phyloP scores from a whole-genome alignment of 2,888 invertebrate species.

The Aphidoletes aphidimyza region DNA sequence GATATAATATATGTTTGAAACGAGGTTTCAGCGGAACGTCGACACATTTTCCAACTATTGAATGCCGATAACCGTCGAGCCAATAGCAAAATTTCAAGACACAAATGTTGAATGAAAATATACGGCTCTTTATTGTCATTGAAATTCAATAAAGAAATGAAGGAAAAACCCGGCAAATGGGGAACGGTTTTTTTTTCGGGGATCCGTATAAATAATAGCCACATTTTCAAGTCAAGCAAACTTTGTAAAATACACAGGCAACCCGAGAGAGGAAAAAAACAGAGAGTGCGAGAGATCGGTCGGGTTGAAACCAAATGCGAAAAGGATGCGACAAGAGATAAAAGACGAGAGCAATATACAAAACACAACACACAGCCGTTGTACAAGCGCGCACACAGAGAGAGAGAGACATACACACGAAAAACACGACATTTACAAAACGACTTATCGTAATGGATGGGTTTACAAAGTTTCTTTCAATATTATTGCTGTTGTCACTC shows the following conservation, averaged over 20 bases:
- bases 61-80: too few species aligned
- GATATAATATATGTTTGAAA: too few species aligned
- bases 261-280: neutral
- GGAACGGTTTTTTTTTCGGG: too few species aligned
- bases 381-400: neutral
- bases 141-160: conserved; percentile 28
- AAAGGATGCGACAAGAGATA: neutral
- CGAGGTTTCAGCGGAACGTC: too few species aligned
- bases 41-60: too few species aligned
- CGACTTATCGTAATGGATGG: conserved; percentile 44
- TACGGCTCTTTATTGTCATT: conserved; percentile 11
- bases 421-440: conserved; percentile 34
- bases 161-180: neutral
- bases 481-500: conserved; percentile 49
- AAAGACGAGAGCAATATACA: neutral
- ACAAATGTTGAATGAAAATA: neutral
- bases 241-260: neutral
- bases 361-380: neutral
- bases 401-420: too few species aligned
- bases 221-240: conserved; percentile 36
- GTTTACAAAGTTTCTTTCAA: conserved; percentile 38
- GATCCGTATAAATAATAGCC: conserved; percentile 19
- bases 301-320: neutral
- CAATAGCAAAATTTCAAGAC: too few species aligned
- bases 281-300: neutral